phyloP scores from a whole-genome alignment of 2,888 invertebrate species.

The Aporophyla lueneburgensis region DNA sequence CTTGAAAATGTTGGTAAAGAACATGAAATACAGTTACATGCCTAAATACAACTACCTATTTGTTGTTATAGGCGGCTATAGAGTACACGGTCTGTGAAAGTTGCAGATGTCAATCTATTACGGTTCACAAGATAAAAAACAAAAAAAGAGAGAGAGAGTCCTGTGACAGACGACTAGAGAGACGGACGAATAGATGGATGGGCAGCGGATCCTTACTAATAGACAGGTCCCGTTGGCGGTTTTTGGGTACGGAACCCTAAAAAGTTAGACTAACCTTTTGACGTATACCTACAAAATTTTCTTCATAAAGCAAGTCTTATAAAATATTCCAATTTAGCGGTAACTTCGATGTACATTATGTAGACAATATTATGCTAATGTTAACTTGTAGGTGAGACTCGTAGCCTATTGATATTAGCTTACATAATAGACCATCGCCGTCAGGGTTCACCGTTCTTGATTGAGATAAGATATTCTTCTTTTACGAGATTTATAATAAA shows the following conservation, averaged over 20 bases:
- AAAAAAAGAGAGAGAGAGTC: no score
- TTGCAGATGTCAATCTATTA: no score
- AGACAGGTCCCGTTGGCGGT: no score
- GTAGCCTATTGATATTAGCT: constrained; percentile 47
- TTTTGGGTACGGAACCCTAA: not conserved
- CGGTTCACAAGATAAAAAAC: no score
- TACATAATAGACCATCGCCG: constrained; percentile 6
- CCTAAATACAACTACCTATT: no score
- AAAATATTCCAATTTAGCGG: constrained; percentile 45
- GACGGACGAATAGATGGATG: no score
- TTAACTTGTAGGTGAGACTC: constrained; percentile 58
- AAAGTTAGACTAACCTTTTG: not conserved
- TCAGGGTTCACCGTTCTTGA: constrained; percentile 2
- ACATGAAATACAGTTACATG: no score
- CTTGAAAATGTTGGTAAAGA: no score
- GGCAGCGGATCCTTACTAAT: no score
- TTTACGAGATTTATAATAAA: not conserved
- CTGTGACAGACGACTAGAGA: no score
- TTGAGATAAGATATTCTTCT: not conserved
- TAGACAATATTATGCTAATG: constrained; percentile 81
- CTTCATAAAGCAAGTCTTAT: constrained; percentile 25
- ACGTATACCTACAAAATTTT: constrained; percentile 21
- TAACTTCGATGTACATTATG: constrained; percentile 72
- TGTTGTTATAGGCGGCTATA: no score
- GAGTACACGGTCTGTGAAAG: no score